phyloP scores from a whole-genome alignment of 2,888 invertebrate genomes.

The Criorhina ranunculi region DNA sequence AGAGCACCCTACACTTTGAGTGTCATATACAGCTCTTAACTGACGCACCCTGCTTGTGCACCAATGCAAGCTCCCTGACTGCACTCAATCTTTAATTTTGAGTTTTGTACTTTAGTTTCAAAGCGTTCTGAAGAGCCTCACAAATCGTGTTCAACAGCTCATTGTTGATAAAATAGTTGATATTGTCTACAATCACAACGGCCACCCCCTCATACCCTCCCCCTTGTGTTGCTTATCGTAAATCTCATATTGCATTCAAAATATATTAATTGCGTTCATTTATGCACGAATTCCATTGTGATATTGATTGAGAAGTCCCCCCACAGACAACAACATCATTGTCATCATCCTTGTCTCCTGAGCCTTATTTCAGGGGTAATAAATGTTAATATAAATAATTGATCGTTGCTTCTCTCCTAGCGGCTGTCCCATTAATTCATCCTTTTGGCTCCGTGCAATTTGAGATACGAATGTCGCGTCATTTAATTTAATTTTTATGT shows the following conservation, averaged over 20 bases:
- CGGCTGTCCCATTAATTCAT: conserved; percentile 44
- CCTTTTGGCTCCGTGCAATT: conserved; percentile 31
- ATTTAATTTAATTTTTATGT: conserved; percentile 65
- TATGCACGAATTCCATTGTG: conserved; percentile 12
- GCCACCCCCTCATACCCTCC: not conserved
- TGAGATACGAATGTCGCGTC: conserved; percentile 35
- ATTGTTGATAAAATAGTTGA: not conserved
- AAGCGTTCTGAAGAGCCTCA: no score
- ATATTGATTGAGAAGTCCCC: conserved; percentile 15
- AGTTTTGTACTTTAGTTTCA: no score
- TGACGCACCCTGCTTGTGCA: no score
- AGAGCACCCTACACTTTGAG: no score
- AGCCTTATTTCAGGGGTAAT: conserved; percentile 40
- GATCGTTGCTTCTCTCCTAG: conserved; percentile 35
- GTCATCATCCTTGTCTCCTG: conserved; percentile 33
- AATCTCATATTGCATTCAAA: not conserved
- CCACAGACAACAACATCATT: conserved; percentile 39
- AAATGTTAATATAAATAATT: conserved; percentile 67
- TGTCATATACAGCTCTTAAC: no score
- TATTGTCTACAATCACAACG: not conserved
- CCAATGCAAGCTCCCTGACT: no score
- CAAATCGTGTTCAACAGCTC: no score
- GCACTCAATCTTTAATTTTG: no score
- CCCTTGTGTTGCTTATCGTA: not conserved
- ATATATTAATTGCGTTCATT: conserved; percentile 6